phyloP scores from a whole-genome alignment of 2,888 invertebrate species.

The Lepetodrilus schrolli region DNA sequence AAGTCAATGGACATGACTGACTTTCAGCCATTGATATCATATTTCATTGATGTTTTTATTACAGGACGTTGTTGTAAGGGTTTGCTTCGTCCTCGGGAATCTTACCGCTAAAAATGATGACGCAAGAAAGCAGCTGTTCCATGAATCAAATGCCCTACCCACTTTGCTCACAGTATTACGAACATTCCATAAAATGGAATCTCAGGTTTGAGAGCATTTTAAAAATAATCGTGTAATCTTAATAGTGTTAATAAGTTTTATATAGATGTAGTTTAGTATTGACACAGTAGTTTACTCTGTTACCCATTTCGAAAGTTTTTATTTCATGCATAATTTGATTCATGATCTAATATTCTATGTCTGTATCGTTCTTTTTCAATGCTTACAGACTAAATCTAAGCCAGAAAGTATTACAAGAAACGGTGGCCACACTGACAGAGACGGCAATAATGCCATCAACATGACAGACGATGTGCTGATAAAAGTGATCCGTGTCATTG shows the following conservation, averaged over 20 bases:
- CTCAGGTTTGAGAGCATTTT: constrained; percentile 62
- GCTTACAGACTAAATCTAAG: constrained; percentile 1
- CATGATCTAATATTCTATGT: no score
- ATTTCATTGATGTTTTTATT: no score
- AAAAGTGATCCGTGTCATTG: constrained; percentile 84
- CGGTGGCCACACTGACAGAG: background rate
- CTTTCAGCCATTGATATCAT: no score
- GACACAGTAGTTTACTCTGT: no score
- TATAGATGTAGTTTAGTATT: no score
- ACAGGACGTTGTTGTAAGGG: constrained; percentile 82
- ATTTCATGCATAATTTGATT: no score
- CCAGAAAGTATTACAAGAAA: background rate
- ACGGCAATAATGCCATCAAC: constrained; percentile 37
- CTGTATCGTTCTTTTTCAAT: no score
- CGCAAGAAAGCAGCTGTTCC: constrained; percentile 77
- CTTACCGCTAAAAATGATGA: constrained; percentile 86
- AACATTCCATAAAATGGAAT: constrained; percentile 65
- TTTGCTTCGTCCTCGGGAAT: constrained; percentile 89
- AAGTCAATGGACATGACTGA: no score
- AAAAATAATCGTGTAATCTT: no score
- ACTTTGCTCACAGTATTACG: constrained; percentile 69
- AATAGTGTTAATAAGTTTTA: no score
- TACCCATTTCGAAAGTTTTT: no score
- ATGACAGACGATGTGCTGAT: constrained; percentile 44
- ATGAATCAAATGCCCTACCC: constrained; percentile 68